Evolutionary conservation across 2,797 vertebrate species (phyloP).

Genomic region (Anomalospiza imberbis): DNA sequence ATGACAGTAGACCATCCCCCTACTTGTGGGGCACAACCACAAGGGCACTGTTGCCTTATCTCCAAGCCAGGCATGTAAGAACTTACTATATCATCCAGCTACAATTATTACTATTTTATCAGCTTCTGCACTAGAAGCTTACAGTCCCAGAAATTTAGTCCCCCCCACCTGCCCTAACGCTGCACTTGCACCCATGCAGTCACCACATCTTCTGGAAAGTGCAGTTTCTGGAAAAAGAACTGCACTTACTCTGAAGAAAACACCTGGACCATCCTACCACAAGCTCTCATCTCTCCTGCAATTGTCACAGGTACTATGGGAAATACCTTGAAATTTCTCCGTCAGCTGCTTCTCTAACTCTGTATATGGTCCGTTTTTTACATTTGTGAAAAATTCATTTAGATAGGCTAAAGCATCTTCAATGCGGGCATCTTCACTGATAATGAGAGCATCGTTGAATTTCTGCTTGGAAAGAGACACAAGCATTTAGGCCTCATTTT

Average conservation of each 20-base stretch:
- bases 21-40: background rate
- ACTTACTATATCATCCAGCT: background rate
- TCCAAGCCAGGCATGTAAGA: background rate
- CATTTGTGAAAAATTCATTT: slow-evolving; percentile 73
- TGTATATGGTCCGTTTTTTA: slow-evolving; percentile 67
- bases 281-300: background rate
- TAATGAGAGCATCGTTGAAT: slow-evolving; percentile 79
- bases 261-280: background rate
- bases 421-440: slow-evolving; percentile 75
- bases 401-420: slow-evolving; percentile 78
- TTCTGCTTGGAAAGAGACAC: slow-evolving; percentile 68
- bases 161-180: background rate
- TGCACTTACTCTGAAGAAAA: background rate
- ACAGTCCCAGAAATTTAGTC: background rate
- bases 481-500: background rate
- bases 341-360: slow-evolving; percentile 71
- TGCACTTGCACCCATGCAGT: background rate
- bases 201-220: background rate
- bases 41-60: background rate
- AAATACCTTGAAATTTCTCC: slow-evolving; percentile 73
- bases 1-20: background rate
- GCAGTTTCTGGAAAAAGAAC: background rate
- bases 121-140: background rate
- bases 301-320: background rate
- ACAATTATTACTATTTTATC: background rate